Evolutionary conservation across 2,113 vertebrate genomes (phyloP).

Genomic region (Cyanoramphus novaezelandiae): DNA sequence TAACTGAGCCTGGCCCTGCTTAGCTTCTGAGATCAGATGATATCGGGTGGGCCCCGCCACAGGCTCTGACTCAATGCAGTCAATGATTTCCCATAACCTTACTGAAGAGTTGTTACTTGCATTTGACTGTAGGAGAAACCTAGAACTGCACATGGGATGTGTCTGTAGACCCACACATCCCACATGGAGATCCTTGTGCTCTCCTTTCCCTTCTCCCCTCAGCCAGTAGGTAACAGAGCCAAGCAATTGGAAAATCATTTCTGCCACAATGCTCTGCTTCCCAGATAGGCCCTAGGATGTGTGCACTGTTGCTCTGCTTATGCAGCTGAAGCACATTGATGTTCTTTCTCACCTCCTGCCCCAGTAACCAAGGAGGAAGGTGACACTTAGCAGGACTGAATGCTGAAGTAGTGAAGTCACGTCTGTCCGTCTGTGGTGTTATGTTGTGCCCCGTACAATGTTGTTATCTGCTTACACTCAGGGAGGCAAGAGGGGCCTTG

Average conservation of each 20-base stretch:
- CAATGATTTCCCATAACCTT: not conserved
- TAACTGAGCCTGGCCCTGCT: too few relatives aligned
- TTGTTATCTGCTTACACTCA: rapidly evolving
- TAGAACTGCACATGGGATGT: not conserved
- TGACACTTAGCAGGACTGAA: not conserved
- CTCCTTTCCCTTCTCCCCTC: not conserved
- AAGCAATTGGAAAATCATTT: not conserved
- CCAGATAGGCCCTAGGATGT: not conserved
- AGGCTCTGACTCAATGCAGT: not conserved
- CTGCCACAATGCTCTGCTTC: not conserved
- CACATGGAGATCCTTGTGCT: not conserved
- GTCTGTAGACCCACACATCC: not conserved
- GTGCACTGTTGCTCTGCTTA: not conserved
- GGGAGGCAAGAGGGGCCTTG: not conserved
- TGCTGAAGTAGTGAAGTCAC: not conserved
- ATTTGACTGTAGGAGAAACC: not conserved
- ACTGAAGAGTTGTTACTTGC: not conserved
- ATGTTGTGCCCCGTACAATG: not conserved
- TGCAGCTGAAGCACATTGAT: not conserved
- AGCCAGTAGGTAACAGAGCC: not conserved
- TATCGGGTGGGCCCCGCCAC: too few relatives aligned
- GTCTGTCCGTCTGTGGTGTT: not conserved
- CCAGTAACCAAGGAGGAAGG: not conserved
- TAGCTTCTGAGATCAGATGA: too few relatives aligned
- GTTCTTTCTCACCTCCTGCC: not conserved